Evolutionary conservation across 2,888 invertebrate species (phyloP).

Genomic region (Nycteola revayana): DNA sequence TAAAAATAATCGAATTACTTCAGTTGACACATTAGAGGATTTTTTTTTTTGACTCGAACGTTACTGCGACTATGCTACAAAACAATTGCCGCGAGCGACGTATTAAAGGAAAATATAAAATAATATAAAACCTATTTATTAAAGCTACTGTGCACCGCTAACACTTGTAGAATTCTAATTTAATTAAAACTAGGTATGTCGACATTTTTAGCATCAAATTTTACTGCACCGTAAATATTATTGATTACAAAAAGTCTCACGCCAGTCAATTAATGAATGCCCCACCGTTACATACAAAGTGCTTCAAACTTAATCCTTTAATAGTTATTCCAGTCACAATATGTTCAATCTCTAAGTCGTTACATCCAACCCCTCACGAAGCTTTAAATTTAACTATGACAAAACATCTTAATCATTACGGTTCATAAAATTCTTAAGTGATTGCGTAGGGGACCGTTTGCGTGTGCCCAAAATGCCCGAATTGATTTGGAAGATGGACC

Average conservation of each 20-base stretch:
- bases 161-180: no score
- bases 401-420: constrained; percentile 81
- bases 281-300: constrained; percentile 26
- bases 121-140: no score
- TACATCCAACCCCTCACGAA: constrained; percentile 36
- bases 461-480: constrained; percentile 68
- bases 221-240: background rate
- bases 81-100: no score
- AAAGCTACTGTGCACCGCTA: no score
- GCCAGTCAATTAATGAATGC: constrained; percentile 24
- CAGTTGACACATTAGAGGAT: no score
- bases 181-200: no score
- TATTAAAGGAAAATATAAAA: no score
- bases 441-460: constrained; percentile 71
- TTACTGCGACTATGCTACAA: no score
- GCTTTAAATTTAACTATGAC: constrained; percentile 61
- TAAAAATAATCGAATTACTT: no score
- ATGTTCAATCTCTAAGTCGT: constrained; percentile 54
- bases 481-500: constrained; percentile 75
- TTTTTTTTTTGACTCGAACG: no score
- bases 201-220: no score
- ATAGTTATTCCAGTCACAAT: constrained; percentile 75
- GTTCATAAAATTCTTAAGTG: constrained; percentile 80
- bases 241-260: constrained; percentile 12
- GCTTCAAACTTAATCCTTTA: constrained; percentile 61